Evolutionary conservation across 2,888 invertebrate genomes (phyloP).

Genomic region (Euplexia lucipara): DNA sequence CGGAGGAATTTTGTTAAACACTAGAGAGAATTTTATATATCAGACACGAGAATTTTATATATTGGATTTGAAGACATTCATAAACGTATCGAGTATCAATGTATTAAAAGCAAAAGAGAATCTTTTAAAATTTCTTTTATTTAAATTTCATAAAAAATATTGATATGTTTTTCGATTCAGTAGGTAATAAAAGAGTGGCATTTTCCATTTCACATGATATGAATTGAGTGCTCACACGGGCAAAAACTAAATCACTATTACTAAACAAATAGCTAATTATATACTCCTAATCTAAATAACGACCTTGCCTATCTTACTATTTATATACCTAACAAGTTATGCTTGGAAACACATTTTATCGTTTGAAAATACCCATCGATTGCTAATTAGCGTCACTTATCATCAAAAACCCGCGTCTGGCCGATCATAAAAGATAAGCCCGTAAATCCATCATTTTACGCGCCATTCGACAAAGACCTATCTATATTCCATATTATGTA

Average conservation of each 20-base stretch:
- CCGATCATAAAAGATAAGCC: slow-evolving; percentile 55
- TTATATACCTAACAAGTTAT: slow-evolving; percentile 6
- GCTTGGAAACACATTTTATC: slow-evolving; percentile 34
- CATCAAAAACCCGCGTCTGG: slow-evolving; percentile 33
- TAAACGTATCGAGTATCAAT: too few relatives aligned
- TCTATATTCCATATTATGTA: background rate
- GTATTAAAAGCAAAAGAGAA: too few relatives aligned
- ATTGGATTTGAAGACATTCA: too few relatives aligned
- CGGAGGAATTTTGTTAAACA: too few relatives aligned
- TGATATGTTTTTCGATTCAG: too few relatives aligned
- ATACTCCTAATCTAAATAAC: background rate
- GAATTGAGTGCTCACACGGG: too few relatives aligned
- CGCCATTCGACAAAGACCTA: background rate
- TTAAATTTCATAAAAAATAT: too few relatives aligned
- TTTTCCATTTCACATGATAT: too few relatives aligned
- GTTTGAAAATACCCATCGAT: slow-evolving; percentile 24
- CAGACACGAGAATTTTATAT: too few relatives aligned
- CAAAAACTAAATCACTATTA: background rate
- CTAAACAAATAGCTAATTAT: background rate
- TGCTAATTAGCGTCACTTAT: slow-evolving; percentile 50
- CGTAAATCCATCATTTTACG: slow-evolving; percentile 50
- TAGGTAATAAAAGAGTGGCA: too few relatives aligned
- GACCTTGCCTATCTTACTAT: background rate
- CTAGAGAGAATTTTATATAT: too few relatives aligned
- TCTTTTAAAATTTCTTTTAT: too few relatives aligned